Base-by-base conservation (phyloP, 2,888 invertebrate genomes). In the Tenthredo scrophulariae region DNA sequence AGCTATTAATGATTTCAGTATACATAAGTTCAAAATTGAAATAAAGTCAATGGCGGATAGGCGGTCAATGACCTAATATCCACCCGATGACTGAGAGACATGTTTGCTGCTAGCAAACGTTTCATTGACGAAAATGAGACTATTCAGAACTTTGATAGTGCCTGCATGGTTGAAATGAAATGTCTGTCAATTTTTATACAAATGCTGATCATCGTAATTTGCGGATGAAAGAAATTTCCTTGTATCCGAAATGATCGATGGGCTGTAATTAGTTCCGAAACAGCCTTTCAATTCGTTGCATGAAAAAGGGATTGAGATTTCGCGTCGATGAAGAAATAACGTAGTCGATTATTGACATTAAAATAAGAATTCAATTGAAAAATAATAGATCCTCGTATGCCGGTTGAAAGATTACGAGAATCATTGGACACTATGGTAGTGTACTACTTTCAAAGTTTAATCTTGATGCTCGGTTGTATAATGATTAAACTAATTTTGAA, bases 401-500 rank as follows among this genome's bases (percentile, higher is more conserved):
- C 18, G 10, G 22, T 18, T 9, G 43, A 72, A 72, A 18, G 26
- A 18, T 43, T 26, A 22, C 2, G 13, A 74, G 22, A 43, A 43
- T 43, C 43, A 13, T n/a, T 43, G 43, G 26, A 40, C 6, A 22
- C 26, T 1, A 22, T 26, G 74, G 13, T 74, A 37, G 37, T 37
- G 7, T 37, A 43, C 22, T 43, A 43, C 13, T 74, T n/a, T 18
- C 43, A 43, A 43, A 74, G 74, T 43, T 74, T 43, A 43, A 43
- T 40, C 22, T 43, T 3, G 74, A 74, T 26, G 43, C 26, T 74
- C 74, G 22, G 9, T 43, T 43, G 74, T 22, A 74, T 74, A n/a
- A 43, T 22, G n/a, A 74, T 43, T 74, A 43, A 9, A 77, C 29
- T 6, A 50, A 77, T 77, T 77, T 77, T 50, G 46, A 58, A 15